Conservation (phyloP, 1,140 invertebrate species). For the Cecropterus lyciades region DNA sequence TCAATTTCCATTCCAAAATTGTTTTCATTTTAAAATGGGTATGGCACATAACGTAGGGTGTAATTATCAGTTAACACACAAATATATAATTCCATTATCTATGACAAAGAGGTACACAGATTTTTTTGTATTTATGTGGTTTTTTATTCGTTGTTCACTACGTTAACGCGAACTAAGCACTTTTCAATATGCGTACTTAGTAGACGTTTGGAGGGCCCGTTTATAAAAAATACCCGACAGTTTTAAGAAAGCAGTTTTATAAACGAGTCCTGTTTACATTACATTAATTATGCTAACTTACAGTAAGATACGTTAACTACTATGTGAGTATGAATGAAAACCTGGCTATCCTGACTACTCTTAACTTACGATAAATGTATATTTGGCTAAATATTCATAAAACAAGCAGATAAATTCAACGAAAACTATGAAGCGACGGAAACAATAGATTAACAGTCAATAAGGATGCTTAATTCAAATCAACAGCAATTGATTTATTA, state of each 20-base stretch:
- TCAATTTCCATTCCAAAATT: slow-evolving; percentile 34
- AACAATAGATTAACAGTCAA: slow-evolving; percentile 73
- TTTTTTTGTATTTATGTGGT: slow-evolving; percentile 77
- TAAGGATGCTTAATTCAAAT: slow-evolving; percentile 80
- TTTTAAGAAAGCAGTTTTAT: slow-evolving; percentile 46
- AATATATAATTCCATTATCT: slow-evolving; percentile 72
- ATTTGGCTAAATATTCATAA: slow-evolving; percentile 78
- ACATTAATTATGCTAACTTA: slow-evolving; percentile 80
- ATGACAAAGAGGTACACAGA: slow-evolving; percentile 75
- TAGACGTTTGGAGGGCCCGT: slow-evolving; percentile 46
- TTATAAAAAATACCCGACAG: slow-evolving; percentile 52
- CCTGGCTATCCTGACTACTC: slow-evolving; percentile 81
- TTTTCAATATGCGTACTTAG: slow-evolving; percentile 16
- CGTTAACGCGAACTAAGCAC: slow-evolving; percentile 60
- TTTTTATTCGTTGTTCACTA: slow-evolving; percentile 80
- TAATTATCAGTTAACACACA: slow-evolving; percentile 63
- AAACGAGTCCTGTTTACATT: slow-evolving; percentile 72
- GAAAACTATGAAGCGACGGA: slow-evolving; percentile 71
- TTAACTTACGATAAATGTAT: slow-evolving; percentile 79
- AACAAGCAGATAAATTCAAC: slow-evolving; percentile 69
- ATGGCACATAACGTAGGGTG: slow-evolving; percentile 52
- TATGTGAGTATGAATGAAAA: slow-evolving; percentile 79
- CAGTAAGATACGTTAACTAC: slow-evolving; percentile 72
- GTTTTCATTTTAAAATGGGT: slow-evolving; percentile 65
- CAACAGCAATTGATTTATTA: slow-evolving; percentile 77